Base-by-base conservation (phyloP, 1,140 invertebrate species). In the Stegodyphus mimosarum region DNA sequence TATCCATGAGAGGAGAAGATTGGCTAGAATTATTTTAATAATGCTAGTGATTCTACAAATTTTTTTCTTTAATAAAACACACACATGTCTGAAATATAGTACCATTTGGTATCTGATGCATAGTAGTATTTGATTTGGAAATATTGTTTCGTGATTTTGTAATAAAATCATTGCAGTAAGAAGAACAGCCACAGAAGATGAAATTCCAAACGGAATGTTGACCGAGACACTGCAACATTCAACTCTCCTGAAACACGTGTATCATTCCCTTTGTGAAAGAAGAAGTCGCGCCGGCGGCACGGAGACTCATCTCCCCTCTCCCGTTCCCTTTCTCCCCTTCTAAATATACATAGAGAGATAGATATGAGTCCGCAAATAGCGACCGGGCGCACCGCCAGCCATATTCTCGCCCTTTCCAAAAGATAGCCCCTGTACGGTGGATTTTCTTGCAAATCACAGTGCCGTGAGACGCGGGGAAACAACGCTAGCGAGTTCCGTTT, bases 321-420 rank as follows among this genome's bases (percentile, higher is more conserved):
- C 70, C 33, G 33, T 33, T 33, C 33, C 33, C 33, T 33, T 33
- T 33, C 70, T 9, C 70, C 50, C 6, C 70, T 51, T 72, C 70
- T 50, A 72, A 72, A 72, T 51, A 72, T 72, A 72, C 70, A 50
- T 50, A 50, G 70, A 17, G 49, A 51, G 70, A 72, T 18, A 51
- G 70, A 72, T 72, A 72, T 72, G 70, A 72, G 49, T 51, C 70
- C 49, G 13, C 49, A 51, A 72, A 72, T 72, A 72, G 70, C 50
- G 52, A 33, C 13, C 13, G 15, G 70, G 70, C 70, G 70, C 15
- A 72, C 15, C 49, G 70, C 70, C 70, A 72, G 70, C 7, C 49
- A 72, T 72, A 72, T 72, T 13, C 70, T 50, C 17, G 49, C 70
- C 48, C 66, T 33, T 72, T 72, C 70, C 70, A 50, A 48, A 50